Evolutionary conservation across 2,888 invertebrate genomes (phyloP).

Genomic region (Brachyopa scutellaris): DNA sequence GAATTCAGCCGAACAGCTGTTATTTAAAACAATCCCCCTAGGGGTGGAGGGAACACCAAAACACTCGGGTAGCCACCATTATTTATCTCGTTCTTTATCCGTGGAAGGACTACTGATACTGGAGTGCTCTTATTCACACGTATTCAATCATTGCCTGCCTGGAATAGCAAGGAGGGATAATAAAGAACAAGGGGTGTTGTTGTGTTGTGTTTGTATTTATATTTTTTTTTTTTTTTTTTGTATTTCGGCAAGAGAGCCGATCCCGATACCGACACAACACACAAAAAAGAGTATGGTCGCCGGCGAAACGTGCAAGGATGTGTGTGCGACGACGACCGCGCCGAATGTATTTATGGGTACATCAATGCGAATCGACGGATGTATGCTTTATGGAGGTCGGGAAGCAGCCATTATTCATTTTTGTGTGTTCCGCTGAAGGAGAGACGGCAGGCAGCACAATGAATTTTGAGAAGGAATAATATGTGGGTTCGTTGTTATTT

Average conservation of each 20-base stretch:
- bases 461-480: constrained; percentile 61
- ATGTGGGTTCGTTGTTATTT: constrained; percentile 52
- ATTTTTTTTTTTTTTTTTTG: constrained; percentile 8
- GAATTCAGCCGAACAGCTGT: constrained; percentile 70
- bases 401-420: constrained; percentile 82
- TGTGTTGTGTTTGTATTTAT: constrained; percentile 47
- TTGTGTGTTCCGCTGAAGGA: constrained; percentile 73
- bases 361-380: constrained; percentile 79
- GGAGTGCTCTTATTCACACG: constrained; percentile 71
- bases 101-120: constrained; percentile 68
- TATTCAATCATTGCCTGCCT: constrained; percentile 68
- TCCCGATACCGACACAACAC: neutral
- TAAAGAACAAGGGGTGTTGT: constrained; percentile 32
- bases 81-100: constrained; percentile 68
- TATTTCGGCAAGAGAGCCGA: neutral
- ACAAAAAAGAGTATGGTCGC: constrained; percentile 37
- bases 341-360: constrained; percentile 77
- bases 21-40: constrained; percentile 18
- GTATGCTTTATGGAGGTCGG: constrained; percentile 79
- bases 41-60: neutral
- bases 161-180: constrained; percentile 51
- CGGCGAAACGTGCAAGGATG: constrained; percentile 36
- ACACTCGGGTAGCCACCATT: constrained; percentile 29
- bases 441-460: constrained; percentile 60
- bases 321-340: constrained; percentile 67